Conservation (phyloP, 2,113 vertebrate species). For the Oryctolagus cuniculus region mOryCun1.1 NC_091435.1:20502001-20502500, state of each 20-base stretch:
- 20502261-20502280: slow-evolving; percentile 67
- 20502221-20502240: slow-evolving; percentile 73
- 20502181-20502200: slow-evolving; percentile 20
- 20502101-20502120: neutral
- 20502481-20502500: neutral
- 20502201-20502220: slow-evolving; percentile 66
- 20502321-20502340: slow-evolving; percentile 1
- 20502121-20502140: slow-evolving; percentile 55
- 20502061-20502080: neutral
- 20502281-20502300: slow-evolving; percentile 57
- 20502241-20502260: slow-evolving; percentile 64
- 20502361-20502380: neutral
- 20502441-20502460: slow-evolving; percentile 27
- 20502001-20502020: neutral
- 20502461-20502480: neutral
- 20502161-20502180: slow-evolving; percentile 68
- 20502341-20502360: neutral
- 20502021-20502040: neutral
- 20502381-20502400: neutral
- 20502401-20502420: neutral
- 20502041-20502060: neutral
- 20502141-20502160: slow-evolving; percentile 44
- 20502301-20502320: slow-evolving; percentile 32
- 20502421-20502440: neutral
- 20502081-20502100: slow-evolving; percentile 12